A percentile compares a stretch with the other conserved stretches of the same genome.
phyloP scores from a whole-genome alignment of 2,113 vertebrate genomes.

The Melanotaenia duboulayi region DNA sequence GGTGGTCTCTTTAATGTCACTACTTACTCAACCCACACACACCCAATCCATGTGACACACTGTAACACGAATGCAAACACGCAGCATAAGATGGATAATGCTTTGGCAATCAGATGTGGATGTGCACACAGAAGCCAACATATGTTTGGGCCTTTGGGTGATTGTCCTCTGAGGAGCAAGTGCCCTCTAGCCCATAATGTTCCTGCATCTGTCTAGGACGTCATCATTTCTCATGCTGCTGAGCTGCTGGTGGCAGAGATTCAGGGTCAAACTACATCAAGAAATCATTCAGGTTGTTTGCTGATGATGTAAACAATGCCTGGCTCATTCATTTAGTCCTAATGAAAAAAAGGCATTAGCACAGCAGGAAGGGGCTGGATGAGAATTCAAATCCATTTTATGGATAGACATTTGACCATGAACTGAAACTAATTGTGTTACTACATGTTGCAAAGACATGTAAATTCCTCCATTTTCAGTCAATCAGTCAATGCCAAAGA shows the following conservation, averaged over 20 bases:
- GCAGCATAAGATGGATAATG: slow-evolving; percentile 31
- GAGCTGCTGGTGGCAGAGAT: slow-evolving; percentile 28
- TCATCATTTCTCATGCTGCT: slow-evolving; percentile 49
- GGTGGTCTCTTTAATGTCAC: slow-evolving; percentile 1
- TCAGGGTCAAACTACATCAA: slow-evolving; percentile 28
- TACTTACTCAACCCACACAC: not conserved
- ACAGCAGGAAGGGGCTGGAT: not conserved
- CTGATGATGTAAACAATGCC: slow-evolving; percentile 17
- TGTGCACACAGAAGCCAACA: slow-evolving; percentile 17
- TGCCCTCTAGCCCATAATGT: slow-evolving; percentile 40
- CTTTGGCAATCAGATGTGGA: slow-evolving; percentile 39
- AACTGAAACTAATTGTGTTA: too few species aligned
- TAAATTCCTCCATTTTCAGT: too few species aligned
- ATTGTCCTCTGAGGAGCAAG: slow-evolving; percentile 26
- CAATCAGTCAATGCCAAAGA: too few species aligned
- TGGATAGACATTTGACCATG: not conserved
- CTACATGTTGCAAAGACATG: too few species aligned
- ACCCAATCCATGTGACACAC: not conserved
- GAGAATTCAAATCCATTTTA: not conserved
- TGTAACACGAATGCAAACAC: slow-evolving; percentile 7
- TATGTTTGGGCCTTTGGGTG: slow-evolving; percentile 21
- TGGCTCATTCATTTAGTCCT: not conserved
- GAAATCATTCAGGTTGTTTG: slow-evolving; percentile 17
- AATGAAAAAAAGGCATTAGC: not conserved
- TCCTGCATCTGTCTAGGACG: slow-evolving; percentile 32